Conservation (phyloP, 2,113 vertebrate species). For the Ageneiosus marmoratus region DNA sequence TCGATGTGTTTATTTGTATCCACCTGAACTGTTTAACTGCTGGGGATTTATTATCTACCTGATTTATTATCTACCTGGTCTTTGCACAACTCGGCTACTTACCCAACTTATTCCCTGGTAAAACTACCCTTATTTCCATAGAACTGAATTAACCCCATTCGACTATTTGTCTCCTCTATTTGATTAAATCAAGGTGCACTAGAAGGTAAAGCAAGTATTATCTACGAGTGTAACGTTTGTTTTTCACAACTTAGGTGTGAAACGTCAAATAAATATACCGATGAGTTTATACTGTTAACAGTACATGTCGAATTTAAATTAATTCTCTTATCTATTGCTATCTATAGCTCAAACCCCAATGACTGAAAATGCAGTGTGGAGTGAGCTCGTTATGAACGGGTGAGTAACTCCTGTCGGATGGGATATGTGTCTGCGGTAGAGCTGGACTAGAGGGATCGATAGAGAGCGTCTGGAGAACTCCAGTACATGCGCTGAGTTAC, state of each 20-base stretch:
- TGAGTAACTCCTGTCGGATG: constrained; percentile 80
- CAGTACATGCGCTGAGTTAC: constrained; percentile 43
- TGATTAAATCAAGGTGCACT: not conserved
- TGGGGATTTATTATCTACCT: not conserved
- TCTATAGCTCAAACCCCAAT: constrained; percentile 77
- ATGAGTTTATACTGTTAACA: not conserved
- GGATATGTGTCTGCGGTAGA: constrained; percentile 73
- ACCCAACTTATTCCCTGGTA: too few species aligned
- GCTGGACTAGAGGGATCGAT: constrained; percentile 74
- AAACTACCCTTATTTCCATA: not conserved
- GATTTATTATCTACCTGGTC: not conserved
- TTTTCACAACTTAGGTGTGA: not conserved
- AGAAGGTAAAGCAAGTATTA: not conserved
- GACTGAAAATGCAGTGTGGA: constrained; percentile 66
- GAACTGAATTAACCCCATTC: not conserved
- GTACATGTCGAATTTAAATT: not conserved
- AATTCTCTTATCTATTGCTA: constrained; percentile 51
- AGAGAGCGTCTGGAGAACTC: constrained; percentile 68
- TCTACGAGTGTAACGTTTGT: not conserved
- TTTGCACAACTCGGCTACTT: not conserved
- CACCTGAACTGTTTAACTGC: not conserved
- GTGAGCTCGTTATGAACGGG: constrained; percentile 80
- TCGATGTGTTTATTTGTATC: not conserved
- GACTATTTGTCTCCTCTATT: not conserved
- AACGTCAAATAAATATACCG: not conserved